These are phyloP conservation scores for Zeugodacus cucurbitae DNA, from an alignment of 1,140 invertebrate species.

Conservation along the genomic window DNA sequence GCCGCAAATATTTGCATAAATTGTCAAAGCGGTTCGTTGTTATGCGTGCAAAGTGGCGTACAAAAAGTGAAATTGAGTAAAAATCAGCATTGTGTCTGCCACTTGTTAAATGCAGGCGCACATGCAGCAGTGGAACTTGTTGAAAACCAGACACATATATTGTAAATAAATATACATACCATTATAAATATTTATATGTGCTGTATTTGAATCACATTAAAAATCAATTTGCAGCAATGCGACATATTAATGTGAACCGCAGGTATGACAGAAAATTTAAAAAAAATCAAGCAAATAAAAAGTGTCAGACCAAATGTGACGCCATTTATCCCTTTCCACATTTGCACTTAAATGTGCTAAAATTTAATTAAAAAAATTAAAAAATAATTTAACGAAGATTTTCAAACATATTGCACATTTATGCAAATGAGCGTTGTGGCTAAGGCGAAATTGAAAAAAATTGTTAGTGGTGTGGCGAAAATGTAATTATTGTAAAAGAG, in stretches of 20 bases:
- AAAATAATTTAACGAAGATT: not conserved
- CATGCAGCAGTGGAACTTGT: not conserved
- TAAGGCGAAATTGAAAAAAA: not conserved
- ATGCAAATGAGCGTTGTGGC: not conserved
- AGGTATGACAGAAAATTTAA: not conserved
- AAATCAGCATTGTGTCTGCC: not conserved
- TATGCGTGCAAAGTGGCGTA: not conserved
- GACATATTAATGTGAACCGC: not conserved
- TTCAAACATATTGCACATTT: not conserved
- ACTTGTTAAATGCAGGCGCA: not conserved
- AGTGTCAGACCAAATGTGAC: not conserved
- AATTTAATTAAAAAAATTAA: constrained; percentile 35
- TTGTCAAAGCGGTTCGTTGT: not conserved
- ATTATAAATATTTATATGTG: not conserved
- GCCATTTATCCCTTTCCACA: not conserved
- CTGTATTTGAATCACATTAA: not conserved
- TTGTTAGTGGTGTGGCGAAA: not conserved
- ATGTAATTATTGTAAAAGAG: not conserved
- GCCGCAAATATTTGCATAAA: constrained; percentile 22
- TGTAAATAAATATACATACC: not conserved
- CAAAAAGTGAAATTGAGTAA: constrained; percentile 14
- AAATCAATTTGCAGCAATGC: not conserved
- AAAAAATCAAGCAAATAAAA: not conserved
- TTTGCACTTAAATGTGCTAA: not conserved
- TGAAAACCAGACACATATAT: too few species aligned